Conservation (phyloP, 2,797 vertebrate species). For the Hypotaenidia philippensis region DNA sequence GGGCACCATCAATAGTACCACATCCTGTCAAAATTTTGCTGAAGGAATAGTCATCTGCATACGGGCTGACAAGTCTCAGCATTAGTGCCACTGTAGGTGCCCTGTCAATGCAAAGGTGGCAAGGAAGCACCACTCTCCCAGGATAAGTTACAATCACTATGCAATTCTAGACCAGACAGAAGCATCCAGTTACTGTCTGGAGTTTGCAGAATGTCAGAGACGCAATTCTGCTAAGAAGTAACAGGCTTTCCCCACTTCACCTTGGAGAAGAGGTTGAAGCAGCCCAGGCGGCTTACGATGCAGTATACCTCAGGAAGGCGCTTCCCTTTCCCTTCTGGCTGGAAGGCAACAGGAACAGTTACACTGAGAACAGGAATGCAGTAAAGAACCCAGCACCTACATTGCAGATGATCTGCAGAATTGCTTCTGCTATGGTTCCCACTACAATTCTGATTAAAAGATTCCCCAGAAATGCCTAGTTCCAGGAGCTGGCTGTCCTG, state of each 20-base stretch:
- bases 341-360: conserved; percentile 64
- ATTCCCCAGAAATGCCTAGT: background rate
- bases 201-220: background rate
- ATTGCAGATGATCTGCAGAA: background rate
- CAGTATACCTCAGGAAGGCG: conserved; percentile 96
- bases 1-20: background rate
- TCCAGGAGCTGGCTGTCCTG: background rate
- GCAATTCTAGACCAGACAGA: background rate
- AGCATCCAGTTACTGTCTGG: background rate
- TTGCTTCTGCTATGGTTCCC: background rate
- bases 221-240: background rate
- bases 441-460: background rate
- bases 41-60: background rate
- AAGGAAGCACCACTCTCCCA: background rate
- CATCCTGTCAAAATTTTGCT: background rate
- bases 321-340: conserved; percentile 96
- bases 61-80: background rate
- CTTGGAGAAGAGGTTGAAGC: conserved; percentile 98
- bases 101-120: background rate
- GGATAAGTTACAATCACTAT: background rate
- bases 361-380: background rate
- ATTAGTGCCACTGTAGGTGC: background rate
- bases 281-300: conserved; percentile 95
- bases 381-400: background rate
- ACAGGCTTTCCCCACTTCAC: conserved; percentile 77